Percentiles rank a stretch among this genome's conserved stretches.
Conservation (phyloP, 92 coral and sea anemone species). For the Umimayanthus kanabou region DNA sequence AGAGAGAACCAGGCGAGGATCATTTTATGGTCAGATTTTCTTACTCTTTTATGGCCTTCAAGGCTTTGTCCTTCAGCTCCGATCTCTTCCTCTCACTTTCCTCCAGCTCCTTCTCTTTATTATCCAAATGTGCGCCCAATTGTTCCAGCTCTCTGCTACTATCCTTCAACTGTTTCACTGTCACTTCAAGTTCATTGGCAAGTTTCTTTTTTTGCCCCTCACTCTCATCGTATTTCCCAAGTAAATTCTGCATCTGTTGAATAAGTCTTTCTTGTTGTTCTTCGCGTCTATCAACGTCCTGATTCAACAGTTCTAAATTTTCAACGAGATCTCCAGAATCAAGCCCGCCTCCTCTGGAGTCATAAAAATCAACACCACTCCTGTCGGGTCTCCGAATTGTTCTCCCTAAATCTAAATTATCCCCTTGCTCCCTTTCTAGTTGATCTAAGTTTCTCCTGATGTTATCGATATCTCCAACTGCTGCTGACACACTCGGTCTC, state of each 20-base stretch:
- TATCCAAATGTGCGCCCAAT: slow-evolving; percentile 67
- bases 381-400: slow-evolving; percentile 12
- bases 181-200: slow-evolving; percentile 67
- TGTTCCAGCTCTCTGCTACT: slow-evolving; percentile 70
- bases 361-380: slow-evolving; percentile 35
- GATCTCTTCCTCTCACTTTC: slow-evolving; percentile 87
- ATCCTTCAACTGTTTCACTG: slow-evolving; percentile 73
- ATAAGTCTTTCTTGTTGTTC: slow-evolving; percentile 84
- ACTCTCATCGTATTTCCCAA: slow-evolving; percentile 80
- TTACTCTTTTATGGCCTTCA: slow-evolving; percentile 94
- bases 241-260: slow-evolving; percentile 69
- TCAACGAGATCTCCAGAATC: slow-evolving; percentile 51
- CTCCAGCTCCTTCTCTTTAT: slow-evolving; percentile 76
- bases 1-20: too few species aligned
- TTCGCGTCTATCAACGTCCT: slow-evolving; percentile 83
- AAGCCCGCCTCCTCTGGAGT: slow-evolving; percentile 42
- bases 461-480: slow-evolving; percentile 61
- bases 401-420: slow-evolving; percentile 4
- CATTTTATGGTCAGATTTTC: slow-evolving; percentile 41
- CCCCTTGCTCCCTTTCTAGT: slow-evolving; percentile 61
- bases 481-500: slow-evolving; percentile 57
- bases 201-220: slow-evolving; percentile 70
- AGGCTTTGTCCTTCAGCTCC: slow-evolving; percentile 86
- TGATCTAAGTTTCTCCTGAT: slow-evolving; percentile 80
- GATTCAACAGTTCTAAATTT: slow-evolving; percentile 67